Percentiles rank a stretch among this genome's conserved stretches.
Conservation (phyloP, 2,888 invertebrate genomes). For the Orthosia incerta region DNA sequence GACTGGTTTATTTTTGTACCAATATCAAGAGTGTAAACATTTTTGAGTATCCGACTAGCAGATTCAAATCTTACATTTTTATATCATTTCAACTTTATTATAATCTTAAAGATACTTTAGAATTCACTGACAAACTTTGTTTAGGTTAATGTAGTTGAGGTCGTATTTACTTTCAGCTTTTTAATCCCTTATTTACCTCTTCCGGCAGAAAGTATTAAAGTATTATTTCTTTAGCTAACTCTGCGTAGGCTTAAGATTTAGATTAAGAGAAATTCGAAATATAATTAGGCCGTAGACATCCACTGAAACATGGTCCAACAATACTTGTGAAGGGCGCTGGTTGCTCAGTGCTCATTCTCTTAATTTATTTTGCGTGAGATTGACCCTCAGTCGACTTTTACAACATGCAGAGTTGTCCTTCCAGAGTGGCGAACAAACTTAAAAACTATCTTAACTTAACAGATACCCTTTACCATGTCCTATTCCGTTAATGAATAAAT, state of each 20-base stretch:
- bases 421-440: neutral
- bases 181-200: conserved; percentile 3
- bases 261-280: conserved; percentile 7
- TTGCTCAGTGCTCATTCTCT: neutral
- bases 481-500: conserved; percentile 55
- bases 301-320: neutral
- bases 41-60: neutral
- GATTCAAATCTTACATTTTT: neutral
- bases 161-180: neutral
- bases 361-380: neutral
- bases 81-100: neutral
- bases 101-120: neutral
- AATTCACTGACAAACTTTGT: conserved; percentile 1
- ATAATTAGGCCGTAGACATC: neutral
- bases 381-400: neutral
- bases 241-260: conserved; percentile 14
- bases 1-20: conserved; percentile 28
- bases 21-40: conserved; percentile 1
- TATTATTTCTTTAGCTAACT: conserved; percentile 21
- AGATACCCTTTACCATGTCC: conserved; percentile 51
- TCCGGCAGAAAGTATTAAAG: conserved; percentile 9
- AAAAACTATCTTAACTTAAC: conserved; percentile 11
- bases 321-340: neutral
- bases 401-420: neutral
- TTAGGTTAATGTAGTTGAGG: conserved; percentile 9